Percentiles rank a stretch among this genome's conserved stretches.
phyloP scores from a whole-genome alignment of 2,888 invertebrate genomes.

The Acleris cristana region DNA sequence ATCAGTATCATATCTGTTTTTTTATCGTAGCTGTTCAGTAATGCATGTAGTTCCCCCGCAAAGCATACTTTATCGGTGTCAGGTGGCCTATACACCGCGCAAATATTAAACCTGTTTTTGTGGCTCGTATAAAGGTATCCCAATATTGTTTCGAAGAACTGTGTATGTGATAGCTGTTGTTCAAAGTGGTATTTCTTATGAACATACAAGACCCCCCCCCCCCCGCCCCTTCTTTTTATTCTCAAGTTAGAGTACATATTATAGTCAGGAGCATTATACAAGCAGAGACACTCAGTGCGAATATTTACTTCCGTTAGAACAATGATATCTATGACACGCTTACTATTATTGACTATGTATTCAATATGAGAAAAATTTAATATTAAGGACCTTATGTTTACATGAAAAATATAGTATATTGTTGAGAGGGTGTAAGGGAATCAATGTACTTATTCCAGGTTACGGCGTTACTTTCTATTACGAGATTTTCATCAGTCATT shows the following conservation, averaged over 20 bases:
- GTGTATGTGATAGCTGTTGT: background rate
- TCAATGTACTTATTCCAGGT: no score
- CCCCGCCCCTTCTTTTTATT: slow-evolving; percentile 2
- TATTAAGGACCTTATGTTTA: no score
- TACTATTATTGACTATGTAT: no score
- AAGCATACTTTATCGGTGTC: slow-evolving; percentile 5
- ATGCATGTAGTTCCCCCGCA: slow-evolving; percentile 1
- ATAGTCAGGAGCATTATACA: background rate
- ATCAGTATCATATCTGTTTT: slow-evolving; percentile 13
- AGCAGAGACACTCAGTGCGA: no score
- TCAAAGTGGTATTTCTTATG: slow-evolving; percentile 10
- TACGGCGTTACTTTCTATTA: no score
- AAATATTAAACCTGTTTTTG: background rate
- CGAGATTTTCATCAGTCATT: no score
- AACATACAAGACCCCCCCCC: slow-evolving; percentile 1
- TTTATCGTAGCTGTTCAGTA: background rate
- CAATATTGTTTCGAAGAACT: slow-evolving; percentile 1
- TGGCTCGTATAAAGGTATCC: background rate
- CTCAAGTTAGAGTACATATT: slow-evolving; percentile 2
- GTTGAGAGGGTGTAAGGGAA: no score
- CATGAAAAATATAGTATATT: no score
- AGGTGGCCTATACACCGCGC: slow-evolving; percentile 8
- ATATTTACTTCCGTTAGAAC: no score
- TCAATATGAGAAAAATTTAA: no score
- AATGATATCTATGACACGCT: no score